Base-by-base conservation (phyloP, 1,140 invertebrate genomes). In the Orchesella cincta region DNA sequence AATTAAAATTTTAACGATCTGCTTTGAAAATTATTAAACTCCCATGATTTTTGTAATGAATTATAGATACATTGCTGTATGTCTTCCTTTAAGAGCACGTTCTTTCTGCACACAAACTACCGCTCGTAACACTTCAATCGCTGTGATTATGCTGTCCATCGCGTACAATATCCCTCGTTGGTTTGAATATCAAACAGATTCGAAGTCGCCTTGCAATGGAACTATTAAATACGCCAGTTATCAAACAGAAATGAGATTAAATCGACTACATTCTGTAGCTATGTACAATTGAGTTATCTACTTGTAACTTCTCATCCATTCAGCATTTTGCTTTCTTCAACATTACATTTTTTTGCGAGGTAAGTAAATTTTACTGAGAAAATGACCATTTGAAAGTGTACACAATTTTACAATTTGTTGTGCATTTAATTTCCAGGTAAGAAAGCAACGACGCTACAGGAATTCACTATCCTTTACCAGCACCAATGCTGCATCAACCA, bases 231-330 rank as follows among this genome's bases (percentile, higher is more conserved):
- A 67, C 23, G 2, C 28, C 2, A 29, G 5, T 14, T 8, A 5
- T 26, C 26, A 67, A 31, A 76, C 93, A 52, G 82, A 86, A 1
- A 86, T 97, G 80, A 89, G 94, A 64, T 86, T 88, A 18, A 91
- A 93, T 84, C 84, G 85, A 89, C 0, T 98, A 97, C 85, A 91
- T 93, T 57, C 89, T 90, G 23, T 88, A 96, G n/a, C 12, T 98
- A 97, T 84, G 94, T 96, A 76, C 91, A 94, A 82, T 97, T 94
- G 92, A 88, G 94, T 84, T 97, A 97, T 85, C 88, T 97, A 74
- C 88, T 96, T 67, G 90, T 97, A 75, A 94, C 96, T 88, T 97
- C 96, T 85, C 90, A 97, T 76, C 96, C 96, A 16, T 94, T 98
- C 83, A 87, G 90, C 29, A 89, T 91, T 62, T 86, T 98, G 67